Evolutionary conservation across 1,140 invertebrate species (phyloP), one percentile per base, ranked within the genome.

Genomic region (Megalonaias nervosa): DNA sequence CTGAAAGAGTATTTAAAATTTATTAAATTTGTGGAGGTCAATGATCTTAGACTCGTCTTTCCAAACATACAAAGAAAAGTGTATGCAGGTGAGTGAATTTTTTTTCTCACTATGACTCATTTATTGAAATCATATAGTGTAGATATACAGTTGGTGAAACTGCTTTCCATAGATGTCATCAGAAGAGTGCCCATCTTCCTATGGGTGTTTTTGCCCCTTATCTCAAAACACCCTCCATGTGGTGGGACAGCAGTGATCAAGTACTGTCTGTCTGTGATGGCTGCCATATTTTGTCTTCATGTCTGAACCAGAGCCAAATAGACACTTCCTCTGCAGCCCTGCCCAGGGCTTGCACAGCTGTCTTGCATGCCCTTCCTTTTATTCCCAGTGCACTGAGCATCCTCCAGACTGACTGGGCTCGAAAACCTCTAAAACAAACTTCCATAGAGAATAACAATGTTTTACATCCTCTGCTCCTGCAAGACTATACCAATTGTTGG

Each of bases 401-500:
- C 31, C 57, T 76, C 65, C 67, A 76, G 2, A 72, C 62, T 31
- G 74, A 80, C 38, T 68, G 67, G 23, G 72, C 67, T 68, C 77
- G 73, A 48, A 79, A 79, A 4, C 73, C 73, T 71, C 72, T 78
- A 19, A 70, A 75, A 15, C 74, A 73, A 58, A 75, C 65, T 21
- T 73, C 65, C 14, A 73, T 73, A 26, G 56, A 38, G 13, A 78
- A 68, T 9, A 75, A 17, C 70, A 15, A 73, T 68, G 67, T 55
- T 56, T 58, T 60, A 61, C 72, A 80, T 15, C 74, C 74, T 19
- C 21, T 56, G 17, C 67, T 38, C 55, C 70, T 77, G 21, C 73
- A 68, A 26, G 26, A n/a, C 17, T 75, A 16, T 21, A 59, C 58
- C 13, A 67, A 55, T 1, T 77, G 66, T 71, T 65, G 55, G 60